Evolutionary conservation across 2,113 vertebrate genomes (phyloP), one percentile per base, ranked within the genome.

Genomic region (Calidris pugnax): DNA sequence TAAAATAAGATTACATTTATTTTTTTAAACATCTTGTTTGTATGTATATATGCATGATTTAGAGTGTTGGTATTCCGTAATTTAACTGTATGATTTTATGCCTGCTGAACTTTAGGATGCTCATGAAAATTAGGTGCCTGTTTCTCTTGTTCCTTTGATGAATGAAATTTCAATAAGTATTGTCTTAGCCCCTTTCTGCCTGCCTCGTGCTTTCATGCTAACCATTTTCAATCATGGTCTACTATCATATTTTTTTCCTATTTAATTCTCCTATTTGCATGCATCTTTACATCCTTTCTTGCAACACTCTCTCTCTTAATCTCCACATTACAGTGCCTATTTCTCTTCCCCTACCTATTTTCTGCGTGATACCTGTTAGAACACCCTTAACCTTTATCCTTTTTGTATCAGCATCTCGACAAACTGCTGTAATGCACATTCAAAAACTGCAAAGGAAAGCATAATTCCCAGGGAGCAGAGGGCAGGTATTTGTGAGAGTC

Each of bases 1-100:
- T 97, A 97, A 98, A 98, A 97, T 97, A 98, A 97, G 95, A 97
- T 98, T 98, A 97, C 82, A 90, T 98, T 98, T 97, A 96, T 96
- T 98, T 98, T 90, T 97, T 97, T 83, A 96, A 98, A 96, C 95
- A 96, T 93, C 98, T 97, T 98, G 95, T 98, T 98, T 98, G 83
- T 97, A 98, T 98, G 97, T 97, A 97, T 98, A 90, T 95, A 98
- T 98, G 97, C 96, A 84, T 97, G 97, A 97, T 96, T 97, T 97
- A 97, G 88, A 97, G 78, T 89, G 90, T 89, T 97, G 90, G 94
- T 92, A 97, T 98, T 98, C 96, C 86, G 69, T 97, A 96, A 97
- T 97, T 97, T 97, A 95, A 95, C 96, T 87, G 75, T 94, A 91
- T 93, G 95, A 97, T 97, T 98, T 98, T 97, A 96, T 97, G 94